A percentile compares a stretch with the other conserved stretches of the same genome.
Conservation (phyloP, 2,888 invertebrate species). For the Eilema depressum region DNA sequence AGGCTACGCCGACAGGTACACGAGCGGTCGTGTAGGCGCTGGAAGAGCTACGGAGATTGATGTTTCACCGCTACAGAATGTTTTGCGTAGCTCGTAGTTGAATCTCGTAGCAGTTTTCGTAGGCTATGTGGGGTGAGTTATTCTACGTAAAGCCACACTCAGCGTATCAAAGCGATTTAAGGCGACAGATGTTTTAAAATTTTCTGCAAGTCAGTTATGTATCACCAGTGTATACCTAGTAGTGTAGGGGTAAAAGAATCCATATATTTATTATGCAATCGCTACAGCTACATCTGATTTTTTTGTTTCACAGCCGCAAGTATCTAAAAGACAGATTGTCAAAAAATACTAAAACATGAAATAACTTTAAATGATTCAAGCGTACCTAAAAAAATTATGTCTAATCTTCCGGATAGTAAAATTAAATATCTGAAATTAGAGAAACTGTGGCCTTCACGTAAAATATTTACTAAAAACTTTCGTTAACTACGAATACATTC, state of each 20-base stretch:
- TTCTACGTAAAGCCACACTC: neutral
- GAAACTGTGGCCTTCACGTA: neutral
- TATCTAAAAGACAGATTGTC: no score
- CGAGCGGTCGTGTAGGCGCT: slow-evolving; percentile 18
- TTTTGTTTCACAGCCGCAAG: no score
- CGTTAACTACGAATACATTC: neutral
- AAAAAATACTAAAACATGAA: no score
- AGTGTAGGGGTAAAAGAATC: neutral
- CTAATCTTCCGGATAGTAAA: neutral
- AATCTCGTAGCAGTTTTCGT: neutral
- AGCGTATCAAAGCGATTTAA: neutral
- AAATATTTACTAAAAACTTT: neutral
- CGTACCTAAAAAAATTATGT: neutral
- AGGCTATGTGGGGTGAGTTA: neutral
- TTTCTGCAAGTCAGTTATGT: neutral
- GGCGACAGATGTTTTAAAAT: neutral
- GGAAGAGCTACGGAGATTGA: slow-evolving; percentile 9
- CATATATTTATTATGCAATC: no score
- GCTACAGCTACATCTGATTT: no score
- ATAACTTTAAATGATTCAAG: neutral
- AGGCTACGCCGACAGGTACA: slow-evolving; percentile 76
- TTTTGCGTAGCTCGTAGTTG: neutral
- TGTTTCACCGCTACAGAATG: neutral
- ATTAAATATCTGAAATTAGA: neutral
- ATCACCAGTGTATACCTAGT: neutral